Evolutionary conservation across 2,797 vertebrate species (phyloP).

Genomic region (Acestrorhynchus altus): DNA sequence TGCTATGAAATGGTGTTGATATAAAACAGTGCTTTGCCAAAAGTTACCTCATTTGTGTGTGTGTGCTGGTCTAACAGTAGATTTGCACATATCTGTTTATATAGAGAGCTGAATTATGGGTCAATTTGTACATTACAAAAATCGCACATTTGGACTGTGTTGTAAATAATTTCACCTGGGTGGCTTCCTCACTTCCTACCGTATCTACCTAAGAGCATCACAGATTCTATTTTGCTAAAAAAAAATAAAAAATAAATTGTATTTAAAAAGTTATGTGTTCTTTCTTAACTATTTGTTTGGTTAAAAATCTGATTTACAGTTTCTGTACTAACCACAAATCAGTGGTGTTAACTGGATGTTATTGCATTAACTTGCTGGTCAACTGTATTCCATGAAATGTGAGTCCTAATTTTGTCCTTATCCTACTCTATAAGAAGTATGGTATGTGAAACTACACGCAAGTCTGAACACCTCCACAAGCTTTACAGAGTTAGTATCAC

Average conservation of each 20-base stretch:
- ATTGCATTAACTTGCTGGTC: no score
- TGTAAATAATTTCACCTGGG: slow-evolving; percentile 71
- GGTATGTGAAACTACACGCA: no score
- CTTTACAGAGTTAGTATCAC: no score
- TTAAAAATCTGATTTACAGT: no score
- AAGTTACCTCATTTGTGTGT: slow-evolving; percentile 14
- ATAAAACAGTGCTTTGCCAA: background rate
- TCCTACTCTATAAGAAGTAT: no score
- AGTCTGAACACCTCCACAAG: no score
- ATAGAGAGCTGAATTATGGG: slow-evolving; percentile 7
- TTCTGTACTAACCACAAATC: no score
- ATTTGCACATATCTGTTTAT: slow-evolving; percentile 13
- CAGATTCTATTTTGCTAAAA: slow-evolving; percentile 80
- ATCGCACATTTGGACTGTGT: slow-evolving; percentile 64
- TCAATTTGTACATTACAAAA: slow-evolving; percentile 47
- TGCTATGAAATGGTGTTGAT: background rate
- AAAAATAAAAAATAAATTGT: slow-evolving; percentile 69
- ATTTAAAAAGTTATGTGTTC: slow-evolving; percentile 36
- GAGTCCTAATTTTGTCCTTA: no score
- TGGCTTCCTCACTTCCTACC: slow-evolving; percentile 59
- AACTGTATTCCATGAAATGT: no score
- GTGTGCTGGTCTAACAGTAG: background rate
- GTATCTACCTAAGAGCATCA: slow-evolving; percentile 61
- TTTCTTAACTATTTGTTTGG: background rate
- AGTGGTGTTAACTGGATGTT: no score